Evolutionary conservation across 64 coral and sea anemone genomes (phyloP).

Genomic region (Pocillopora verrucosa): DNA sequence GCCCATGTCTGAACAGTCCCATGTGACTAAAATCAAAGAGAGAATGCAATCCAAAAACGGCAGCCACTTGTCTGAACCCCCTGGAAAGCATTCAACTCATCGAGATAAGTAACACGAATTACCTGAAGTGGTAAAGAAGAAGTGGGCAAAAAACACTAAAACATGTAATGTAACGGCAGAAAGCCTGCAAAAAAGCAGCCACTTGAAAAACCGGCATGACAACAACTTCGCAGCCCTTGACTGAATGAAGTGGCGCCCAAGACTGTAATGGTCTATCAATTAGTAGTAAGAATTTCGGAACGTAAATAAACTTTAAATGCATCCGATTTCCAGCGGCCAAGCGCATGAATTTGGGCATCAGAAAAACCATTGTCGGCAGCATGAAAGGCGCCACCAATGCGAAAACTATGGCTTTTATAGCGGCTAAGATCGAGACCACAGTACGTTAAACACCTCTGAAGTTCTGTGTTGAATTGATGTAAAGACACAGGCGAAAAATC

Average conservation of each 20-base stretch:
- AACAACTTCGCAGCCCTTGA: neutral
- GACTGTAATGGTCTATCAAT: neutral
- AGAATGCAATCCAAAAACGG: too few species aligned
- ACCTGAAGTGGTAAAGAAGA: too few species aligned
- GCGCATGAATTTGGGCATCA: conserved; percentile 14
- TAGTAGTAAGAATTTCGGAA: neutral
- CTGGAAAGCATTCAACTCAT: too few species aligned
- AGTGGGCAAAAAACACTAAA: too few species aligned
- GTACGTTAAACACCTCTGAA: neutral
- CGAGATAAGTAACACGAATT: too few species aligned
- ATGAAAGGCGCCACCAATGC: neutral
- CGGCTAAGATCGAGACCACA: neutral
- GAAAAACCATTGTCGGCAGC: conserved; percentile 1
- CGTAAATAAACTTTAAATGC: conserved; percentile 8
- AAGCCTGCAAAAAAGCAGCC: too few species aligned
- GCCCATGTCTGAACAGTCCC: too few species aligned
- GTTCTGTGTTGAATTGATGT: conserved; percentile 5
- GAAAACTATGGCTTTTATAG: neutral
- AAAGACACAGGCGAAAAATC: neutral
- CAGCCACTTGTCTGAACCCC: too few species aligned
- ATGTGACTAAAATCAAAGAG: too few species aligned
- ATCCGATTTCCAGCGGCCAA: conserved; percentile 35
- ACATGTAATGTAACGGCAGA: too few species aligned
- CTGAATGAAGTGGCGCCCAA: neutral
- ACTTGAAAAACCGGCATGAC: neutral